Evolutionary conservation across 2,888 invertebrate genomes (phyloP).

Genomic region (Morinoia aosen): DNA sequence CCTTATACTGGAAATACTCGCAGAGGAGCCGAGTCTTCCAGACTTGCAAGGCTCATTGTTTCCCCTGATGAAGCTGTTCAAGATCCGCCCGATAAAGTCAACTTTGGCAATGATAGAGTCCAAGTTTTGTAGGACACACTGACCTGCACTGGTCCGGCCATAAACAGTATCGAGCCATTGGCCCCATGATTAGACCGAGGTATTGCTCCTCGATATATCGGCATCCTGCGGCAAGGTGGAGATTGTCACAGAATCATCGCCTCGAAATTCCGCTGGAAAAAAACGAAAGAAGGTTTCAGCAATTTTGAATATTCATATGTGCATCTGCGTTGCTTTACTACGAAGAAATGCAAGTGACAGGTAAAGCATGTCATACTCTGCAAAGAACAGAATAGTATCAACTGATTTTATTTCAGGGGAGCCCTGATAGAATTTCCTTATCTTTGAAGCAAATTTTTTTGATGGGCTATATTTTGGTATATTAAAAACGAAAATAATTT

Average conservation of each 20-base stretch:
- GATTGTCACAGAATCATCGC: background rate
- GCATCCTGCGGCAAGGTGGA: background rate
- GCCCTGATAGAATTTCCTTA: background rate
- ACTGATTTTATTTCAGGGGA: background rate
- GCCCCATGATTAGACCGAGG: background rate
- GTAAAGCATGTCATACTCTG: background rate
- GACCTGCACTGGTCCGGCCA: constrained; percentile 34
- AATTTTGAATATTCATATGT: background rate
- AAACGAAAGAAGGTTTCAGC: background rate
- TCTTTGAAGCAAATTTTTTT: background rate
- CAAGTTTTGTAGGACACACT: constrained; percentile 38
- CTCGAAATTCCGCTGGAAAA: background rate
- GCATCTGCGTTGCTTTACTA: background rate
- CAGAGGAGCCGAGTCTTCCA: background rate
- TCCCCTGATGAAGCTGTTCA: constrained; percentile 52
- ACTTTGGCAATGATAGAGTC: constrained; percentile 51
- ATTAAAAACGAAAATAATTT: too few species aligned
- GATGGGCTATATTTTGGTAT: too few species aligned
- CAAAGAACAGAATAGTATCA: background rate
- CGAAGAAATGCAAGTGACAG: background rate
- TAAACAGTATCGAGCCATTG: constrained; percentile 28
- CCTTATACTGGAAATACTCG: constrained; percentile 23
- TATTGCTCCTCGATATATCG: constrained; percentile 15
- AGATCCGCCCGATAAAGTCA: constrained; percentile 42
- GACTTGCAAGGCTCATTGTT: constrained; percentile 31